Evolutionary conservation across 2,888 invertebrate species (phyloP).

Genomic region (Gortyna flavago): DNA sequence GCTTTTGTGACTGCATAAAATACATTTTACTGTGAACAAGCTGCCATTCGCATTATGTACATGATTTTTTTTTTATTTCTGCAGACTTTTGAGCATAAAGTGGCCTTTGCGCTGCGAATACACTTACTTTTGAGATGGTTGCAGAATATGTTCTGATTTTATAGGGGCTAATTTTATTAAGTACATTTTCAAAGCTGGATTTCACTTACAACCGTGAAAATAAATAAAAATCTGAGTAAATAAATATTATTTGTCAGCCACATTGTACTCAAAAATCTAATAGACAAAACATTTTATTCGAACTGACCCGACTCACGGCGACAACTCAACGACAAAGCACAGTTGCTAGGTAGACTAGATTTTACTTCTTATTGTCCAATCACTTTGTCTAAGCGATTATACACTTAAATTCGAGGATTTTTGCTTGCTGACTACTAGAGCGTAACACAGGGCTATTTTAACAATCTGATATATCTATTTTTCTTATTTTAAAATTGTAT

Average conservation of each 20-base stretch:
- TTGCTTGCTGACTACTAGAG: constrained; percentile 45
- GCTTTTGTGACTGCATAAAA: constrained; percentile 69
- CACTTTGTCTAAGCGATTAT: constrained; percentile 83
- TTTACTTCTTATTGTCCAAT: constrained; percentile 87
- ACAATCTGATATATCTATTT: neutral
- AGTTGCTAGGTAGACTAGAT: constrained; percentile 86
- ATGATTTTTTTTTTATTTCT: constrained; percentile 36
- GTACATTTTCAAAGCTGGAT: constrained; percentile 6
- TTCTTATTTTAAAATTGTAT: neutral
- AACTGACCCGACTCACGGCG: constrained; percentile 61
- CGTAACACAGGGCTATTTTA: constrained; percentile 25
- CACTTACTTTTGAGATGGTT: neutral
- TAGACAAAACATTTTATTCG: constrained; percentile 32
- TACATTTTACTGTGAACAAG: constrained; percentile 68
- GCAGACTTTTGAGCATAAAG: constrained; percentile 43
- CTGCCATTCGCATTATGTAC: constrained; percentile 68
- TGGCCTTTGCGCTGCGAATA: constrained; percentile 8
- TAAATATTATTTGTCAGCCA: constrained; percentile 21
- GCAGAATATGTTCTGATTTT: neutral
- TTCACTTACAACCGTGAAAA: neutral
- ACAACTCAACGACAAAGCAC: constrained; percentile 78
- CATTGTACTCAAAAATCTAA: constrained; percentile 36
- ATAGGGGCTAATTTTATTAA: constrained; percentile 9
- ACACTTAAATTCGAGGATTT: constrained; percentile 87
- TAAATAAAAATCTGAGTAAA: neutral